phyloP scores from a whole-genome alignment of 2,888 invertebrate genomes.

The Chirona hameri region DNA sequence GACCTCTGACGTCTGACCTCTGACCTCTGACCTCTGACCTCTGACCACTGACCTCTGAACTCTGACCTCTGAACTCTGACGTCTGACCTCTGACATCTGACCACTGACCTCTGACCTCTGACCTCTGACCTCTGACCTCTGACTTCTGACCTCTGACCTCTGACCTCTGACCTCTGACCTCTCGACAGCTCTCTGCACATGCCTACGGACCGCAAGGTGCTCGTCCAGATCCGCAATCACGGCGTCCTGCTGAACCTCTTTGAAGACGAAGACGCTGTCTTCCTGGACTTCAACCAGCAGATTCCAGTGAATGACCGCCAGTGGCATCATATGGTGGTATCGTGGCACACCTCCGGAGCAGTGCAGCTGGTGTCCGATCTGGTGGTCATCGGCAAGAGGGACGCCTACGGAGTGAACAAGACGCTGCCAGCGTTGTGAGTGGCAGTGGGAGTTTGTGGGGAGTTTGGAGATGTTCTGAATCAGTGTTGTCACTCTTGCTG shows the following conservation, averaged over 20 bases:
- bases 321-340: conserved; percentile 92
- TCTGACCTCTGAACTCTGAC: too few species aligned
- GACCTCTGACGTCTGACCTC: too few species aligned
- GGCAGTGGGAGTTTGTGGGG: not conserved
- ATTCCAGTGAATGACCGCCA: conserved; percentile 93
- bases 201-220: conserved; percentile 63
- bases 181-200: conserved; percentile 36
- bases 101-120: too few species aligned
- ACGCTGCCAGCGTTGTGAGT: conserved; percentile 76
- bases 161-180: not conserved
- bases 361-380: conserved; percentile 92
- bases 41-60: too few species aligned
- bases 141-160: not conserved
- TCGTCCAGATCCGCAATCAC: conserved; percentile 86
- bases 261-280: conserved; percentile 81
- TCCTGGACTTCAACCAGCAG: conserved; percentile 83
- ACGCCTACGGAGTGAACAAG: conserved; percentile 80
- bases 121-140: too few species aligned
- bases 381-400: conserved; percentile 85
- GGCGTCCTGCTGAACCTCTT: conserved; percentile 90
- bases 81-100: too few species aligned
- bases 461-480: too few species aligned
- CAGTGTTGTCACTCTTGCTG: too few species aligned
- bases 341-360: conserved; percentile 87
- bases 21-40: too few species aligned